Evolutionary conservation across 2,888 invertebrate genomes (phyloP).

Genomic region (Elysia crispata): DNA sequence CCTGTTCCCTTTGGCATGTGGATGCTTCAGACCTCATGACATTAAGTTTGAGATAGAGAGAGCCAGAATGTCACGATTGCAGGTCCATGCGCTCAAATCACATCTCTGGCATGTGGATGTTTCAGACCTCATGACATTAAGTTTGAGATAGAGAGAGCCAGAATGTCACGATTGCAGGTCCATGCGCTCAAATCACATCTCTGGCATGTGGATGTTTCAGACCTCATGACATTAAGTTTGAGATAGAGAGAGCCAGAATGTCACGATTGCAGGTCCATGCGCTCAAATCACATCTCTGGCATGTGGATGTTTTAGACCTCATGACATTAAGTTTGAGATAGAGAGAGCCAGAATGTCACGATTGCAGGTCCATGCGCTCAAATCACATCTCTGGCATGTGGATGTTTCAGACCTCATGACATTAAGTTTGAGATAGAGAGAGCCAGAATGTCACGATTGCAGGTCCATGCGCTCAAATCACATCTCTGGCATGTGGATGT

Average conservation of each 20-base stretch:
- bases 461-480: no score
- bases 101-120: background rate
- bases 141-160: background rate
- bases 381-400: no score
- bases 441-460: no score
- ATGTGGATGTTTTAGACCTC: background rate
- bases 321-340: background rate
- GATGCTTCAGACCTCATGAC: background rate
- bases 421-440: no score
- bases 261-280: no score
- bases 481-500: no score
- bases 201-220: background rate
- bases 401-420: no score
- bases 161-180: no score
- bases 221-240: background rate
- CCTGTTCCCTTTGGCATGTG: background rate
- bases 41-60: background rate
- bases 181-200: no score
- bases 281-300: background rate
- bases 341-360: background rate
- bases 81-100: no score
- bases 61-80: background rate
- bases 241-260: background rate
- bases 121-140: background rate
- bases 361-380: no score